Evolutionary conservation across 2,888 invertebrate species (phyloP), one percentile per base, ranked within the genome.

Genomic region (Ctenicera cuprea): DNA sequence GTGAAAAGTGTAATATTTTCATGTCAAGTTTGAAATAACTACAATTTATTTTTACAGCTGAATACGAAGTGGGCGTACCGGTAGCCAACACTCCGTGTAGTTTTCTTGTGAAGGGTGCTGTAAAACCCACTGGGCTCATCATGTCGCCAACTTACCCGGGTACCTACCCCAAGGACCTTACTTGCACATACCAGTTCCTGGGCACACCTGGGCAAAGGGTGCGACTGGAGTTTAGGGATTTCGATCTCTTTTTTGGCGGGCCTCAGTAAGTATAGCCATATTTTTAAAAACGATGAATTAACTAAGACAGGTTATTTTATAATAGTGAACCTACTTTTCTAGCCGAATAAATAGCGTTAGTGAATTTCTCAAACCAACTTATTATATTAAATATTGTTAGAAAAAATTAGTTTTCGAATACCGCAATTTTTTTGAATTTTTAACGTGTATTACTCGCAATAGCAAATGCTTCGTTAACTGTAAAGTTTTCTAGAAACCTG

Each of bases 101-200:
- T 86, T 96, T 94, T 89, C 92, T 93, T 85, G 94, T 97, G 85
- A 93, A 95, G 85, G 92, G 93, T 78, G 90, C 90, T 83, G 87
- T 87, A 70, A 91, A 90, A 82, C 92, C 93, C 84, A 93, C 93
- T 78, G 99, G 99, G 67, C 91, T 93, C 84, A 94, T 99, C 83
- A 90, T 97, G 84, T 97, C 99, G 73, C 98, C 99, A 76, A 99
- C 99, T 76, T 99, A 99, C 90, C 99, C 99, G 76, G 99, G 99
- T 81, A 94, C 97, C 83, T 99, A 99, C 90, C 99, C 99, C 80
- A 98, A 98, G 89, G 95, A 97, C 88, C 92, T 98, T 85, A 91
- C 91, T 82, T 99, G 98, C 90, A 93, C 93, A 88, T 97, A 97
- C 89, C 94, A 95, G 88, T 96, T 99, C 89, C 92, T 95, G 83